phyloP scores from a whole-genome alignment of 2,888 invertebrate species.

The Hirtodrosophila alboralis region DNA sequence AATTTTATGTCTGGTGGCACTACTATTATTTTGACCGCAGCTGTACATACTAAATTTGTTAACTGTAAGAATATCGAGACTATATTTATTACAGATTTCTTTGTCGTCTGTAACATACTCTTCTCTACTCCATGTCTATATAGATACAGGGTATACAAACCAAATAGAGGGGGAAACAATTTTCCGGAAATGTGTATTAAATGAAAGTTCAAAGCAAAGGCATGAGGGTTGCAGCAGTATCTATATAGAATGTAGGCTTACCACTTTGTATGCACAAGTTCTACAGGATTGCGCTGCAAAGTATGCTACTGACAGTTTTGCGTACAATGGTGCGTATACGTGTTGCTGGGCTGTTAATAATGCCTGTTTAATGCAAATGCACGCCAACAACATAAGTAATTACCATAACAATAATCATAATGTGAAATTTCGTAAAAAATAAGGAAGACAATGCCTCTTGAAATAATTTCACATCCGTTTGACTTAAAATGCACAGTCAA shows the following conservation, averaged over 20 bases:
- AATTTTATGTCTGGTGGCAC: no score
- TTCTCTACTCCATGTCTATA: neutral
- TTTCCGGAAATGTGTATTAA: slow-evolving; percentile 43
- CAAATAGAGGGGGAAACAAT: slow-evolving; percentile 33
- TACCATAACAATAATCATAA: slow-evolving; percentile 41
- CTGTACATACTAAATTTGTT: slow-evolving; percentile 1
- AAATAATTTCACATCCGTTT: slow-evolving; percentile 22
- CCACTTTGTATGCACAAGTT: slow-evolving; percentile 1
- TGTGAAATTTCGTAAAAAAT: neutral
- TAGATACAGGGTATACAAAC: slow-evolving; percentile 11
- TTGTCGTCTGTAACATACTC: no score
- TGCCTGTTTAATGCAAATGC: slow-evolving; percentile 22
- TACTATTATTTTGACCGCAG: no score
- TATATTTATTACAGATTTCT: no score
- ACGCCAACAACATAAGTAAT: slow-evolving; percentile 21
- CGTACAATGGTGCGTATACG: slow-evolving; percentile 13
- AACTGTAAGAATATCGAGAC: no score
- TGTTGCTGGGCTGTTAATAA: slow-evolving; percentile 12
- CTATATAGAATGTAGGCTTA: slow-evolving; percentile 10
- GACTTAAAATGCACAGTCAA: slow-evolving; percentile 17
- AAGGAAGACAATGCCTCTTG: slow-evolving; percentile 7
- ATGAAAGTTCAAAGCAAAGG: slow-evolving; percentile 51
- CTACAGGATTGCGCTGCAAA: slow-evolving; percentile 1
- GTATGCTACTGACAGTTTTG: slow-evolving; percentile 13
- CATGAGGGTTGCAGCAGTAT: slow-evolving; percentile 3